A percentile compares a stretch with the other conserved stretches of the same genome.
phyloP scores from a whole-genome alignment of 37 sponge, comb jelly and placozoan species.

The Geodia barretti region DNA sequence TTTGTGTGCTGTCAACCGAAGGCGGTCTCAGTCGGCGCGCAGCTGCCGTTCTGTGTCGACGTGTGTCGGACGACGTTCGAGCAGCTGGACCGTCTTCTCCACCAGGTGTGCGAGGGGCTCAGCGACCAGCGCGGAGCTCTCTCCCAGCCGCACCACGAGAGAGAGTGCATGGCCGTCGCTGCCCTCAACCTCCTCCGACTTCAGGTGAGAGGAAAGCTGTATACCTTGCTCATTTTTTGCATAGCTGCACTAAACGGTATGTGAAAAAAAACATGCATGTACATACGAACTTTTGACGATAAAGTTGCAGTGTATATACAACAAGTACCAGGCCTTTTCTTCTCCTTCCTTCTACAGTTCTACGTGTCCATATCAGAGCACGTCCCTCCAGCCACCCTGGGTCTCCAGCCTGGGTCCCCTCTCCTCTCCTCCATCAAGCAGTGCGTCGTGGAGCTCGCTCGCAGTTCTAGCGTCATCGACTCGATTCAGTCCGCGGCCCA shows the following conservation, averaged over 20 bases:
- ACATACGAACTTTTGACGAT: neutral
- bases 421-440: slow-evolving; percentile 86
- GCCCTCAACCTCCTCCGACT: slow-evolving; percentile 77
- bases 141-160: slow-evolving; percentile 54
- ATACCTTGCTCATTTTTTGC: neutral
- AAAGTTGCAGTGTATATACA: neutral
- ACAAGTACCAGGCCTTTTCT: too few relatives aligned
- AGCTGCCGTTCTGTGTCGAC: slow-evolving; percentile 83
- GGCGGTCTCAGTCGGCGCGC: slow-evolving; percentile 28
- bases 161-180: slow-evolving; percentile 86
- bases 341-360: slow-evolving; percentile 45
- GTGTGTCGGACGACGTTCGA: slow-evolving; percentile 64
- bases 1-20: slow-evolving; percentile 60
- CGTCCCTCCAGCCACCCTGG: slow-evolving; percentile 42
- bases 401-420: slow-evolving; percentile 57
- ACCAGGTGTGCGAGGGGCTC: slow-evolving; percentile 57
- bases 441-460: slow-evolving; percentile 78
- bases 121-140: slow-evolving; percentile 18
- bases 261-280: neutral
- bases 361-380: slow-evolving; percentile 70
- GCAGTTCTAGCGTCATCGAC: slow-evolving; percentile 54
- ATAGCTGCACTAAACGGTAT: neutral
- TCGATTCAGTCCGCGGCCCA: slow-evolving; percentile 89
- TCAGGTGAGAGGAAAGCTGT: slow-evolving; percentile 45
- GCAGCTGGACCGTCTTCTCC: slow-evolving; percentile 73